Base-by-base conservation (phyloP, 2,797 vertebrate genomes). In the Eulemur rubriventer region DNA sequence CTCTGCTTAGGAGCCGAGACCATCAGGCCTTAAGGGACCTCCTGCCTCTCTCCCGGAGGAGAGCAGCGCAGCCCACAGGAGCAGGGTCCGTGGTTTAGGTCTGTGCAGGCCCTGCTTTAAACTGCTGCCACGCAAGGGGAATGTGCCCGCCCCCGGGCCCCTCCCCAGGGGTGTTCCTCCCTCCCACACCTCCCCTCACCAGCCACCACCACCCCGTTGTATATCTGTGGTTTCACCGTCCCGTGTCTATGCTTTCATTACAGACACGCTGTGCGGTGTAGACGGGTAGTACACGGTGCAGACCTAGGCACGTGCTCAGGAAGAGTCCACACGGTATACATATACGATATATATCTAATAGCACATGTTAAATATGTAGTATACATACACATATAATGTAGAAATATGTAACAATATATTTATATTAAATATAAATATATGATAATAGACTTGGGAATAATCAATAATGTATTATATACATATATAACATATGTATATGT, bases 41-140 rank as follows among this genome's bases (percentile, higher is more conserved):
- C 0, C 0, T 0, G 22, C 2, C 22, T 30, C 35, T 46, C 72
- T 86, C 30, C 52, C 6, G 9, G 57, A 24, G 38, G 7, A 18
- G 4, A 33, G 61, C 18, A 1, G 12, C 7, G 6, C 2, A 12
- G 65, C 4, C 2, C 12, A 7, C 8, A 14, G 50, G n/a, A 79
- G n/a, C 26, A 9, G n/a, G 55, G 35, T 14, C 63, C 1, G 22
- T 6, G 18, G 3, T 4, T 59, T 17, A n/a, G 20, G 69, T 7
- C 16, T 41, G 5, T 9, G 14, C 18, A 43, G 63, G 38, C 16
- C 9, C 50, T n/a, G 26, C 67, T 67, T 79, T 20, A n/a, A 65
- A 4, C 78, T 24, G 38, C 30, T 26, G 18, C 65, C 73, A 9
- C 11, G 13, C 0, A 11, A 30, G 57, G 76, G 84, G 41, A n/a